These are phyloP conservation scores for Myotis brandtii DNA, from an alignment of 2,113 vertebrate species.

Conservation along the genomic window DNA sequence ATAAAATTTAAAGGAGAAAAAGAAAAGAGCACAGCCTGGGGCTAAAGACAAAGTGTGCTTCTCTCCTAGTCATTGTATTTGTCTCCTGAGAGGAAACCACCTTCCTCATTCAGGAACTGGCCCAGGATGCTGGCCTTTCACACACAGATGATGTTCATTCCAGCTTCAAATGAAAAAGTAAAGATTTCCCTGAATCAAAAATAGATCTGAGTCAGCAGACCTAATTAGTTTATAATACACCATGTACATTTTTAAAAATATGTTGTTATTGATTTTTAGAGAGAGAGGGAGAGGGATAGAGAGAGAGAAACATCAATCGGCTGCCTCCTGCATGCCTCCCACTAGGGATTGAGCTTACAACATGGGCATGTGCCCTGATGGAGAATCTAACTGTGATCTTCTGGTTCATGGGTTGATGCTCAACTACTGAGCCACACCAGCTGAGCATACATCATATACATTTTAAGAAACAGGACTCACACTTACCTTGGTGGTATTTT, in stretches of 20 bases:
- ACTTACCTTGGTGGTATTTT: background rate
- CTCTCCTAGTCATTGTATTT: background rate
- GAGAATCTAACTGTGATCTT: too few species aligned
- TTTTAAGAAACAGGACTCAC: background rate
- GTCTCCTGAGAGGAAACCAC: background rate
- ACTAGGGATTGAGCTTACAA: too few species aligned
- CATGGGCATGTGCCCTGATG: too few species aligned
- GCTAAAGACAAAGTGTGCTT: background rate
- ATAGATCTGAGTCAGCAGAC: background rate
- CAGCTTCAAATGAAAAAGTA: background rate
- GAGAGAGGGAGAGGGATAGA: too few species aligned
- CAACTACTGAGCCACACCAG: too few species aligned
- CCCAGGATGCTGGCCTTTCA: background rate
- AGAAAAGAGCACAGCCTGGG: background rate
- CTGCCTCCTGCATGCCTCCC: too few species aligned
- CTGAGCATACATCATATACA: background rate
- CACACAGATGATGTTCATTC: background rate
- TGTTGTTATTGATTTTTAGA: too few species aligned
- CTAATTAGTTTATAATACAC: background rate
- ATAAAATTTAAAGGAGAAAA: background rate
- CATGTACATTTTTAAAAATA: background rate
- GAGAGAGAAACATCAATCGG: too few species aligned
- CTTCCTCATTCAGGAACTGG: too few species aligned
- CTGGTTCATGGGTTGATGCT: too few species aligned
- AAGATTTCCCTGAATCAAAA: background rate